Conservation (phyloP, 2,113 vertebrate species). For the Deroptyus accipitrinus region DNA sequence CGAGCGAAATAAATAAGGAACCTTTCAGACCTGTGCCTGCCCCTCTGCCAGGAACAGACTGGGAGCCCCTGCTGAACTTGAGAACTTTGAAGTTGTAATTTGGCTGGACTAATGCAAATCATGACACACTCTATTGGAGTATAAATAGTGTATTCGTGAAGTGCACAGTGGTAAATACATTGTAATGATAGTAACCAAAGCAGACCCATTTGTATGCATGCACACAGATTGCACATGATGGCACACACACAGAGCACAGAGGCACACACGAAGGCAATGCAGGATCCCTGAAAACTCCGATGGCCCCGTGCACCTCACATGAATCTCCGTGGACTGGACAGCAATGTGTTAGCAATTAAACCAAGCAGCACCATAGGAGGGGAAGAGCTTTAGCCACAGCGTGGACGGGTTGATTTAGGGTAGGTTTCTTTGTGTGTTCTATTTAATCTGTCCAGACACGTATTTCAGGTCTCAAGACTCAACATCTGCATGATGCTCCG, state of each 20-base stretch:
- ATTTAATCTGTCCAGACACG: not conserved
- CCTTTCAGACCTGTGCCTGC: slow-evolving; percentile 38
- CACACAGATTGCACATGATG: not conserved
- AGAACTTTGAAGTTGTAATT: slow-evolving; percentile 67
- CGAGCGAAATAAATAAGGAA: not conserved
- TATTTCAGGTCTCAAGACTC: no score
- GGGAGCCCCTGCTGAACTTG: slow-evolving; percentile 23
- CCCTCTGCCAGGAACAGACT: not conserved
- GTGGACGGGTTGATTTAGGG: not conserved
- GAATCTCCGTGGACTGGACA: not conserved
- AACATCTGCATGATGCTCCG: not conserved
- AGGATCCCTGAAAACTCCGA: fast-evolving
- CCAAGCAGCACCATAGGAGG: fast-evolving
- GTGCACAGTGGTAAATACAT: not conserved
- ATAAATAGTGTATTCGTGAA: not conserved
- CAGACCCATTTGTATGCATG: not conserved
- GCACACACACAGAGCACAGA: not conserved
- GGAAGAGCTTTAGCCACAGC: not conserved
- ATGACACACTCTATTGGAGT: not conserved
- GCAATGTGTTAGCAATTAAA: not conserved
- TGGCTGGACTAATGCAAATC: slow-evolving; percentile 59
- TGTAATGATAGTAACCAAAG: slow-evolving; percentile 12
- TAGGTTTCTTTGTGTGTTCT: fast-evolving
- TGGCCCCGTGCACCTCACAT: not conserved
- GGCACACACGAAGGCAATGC: fast-evolving